Base-by-base conservation (phyloP, 2,113 vertebrate species). In the Vidua chalybeata region DNA sequence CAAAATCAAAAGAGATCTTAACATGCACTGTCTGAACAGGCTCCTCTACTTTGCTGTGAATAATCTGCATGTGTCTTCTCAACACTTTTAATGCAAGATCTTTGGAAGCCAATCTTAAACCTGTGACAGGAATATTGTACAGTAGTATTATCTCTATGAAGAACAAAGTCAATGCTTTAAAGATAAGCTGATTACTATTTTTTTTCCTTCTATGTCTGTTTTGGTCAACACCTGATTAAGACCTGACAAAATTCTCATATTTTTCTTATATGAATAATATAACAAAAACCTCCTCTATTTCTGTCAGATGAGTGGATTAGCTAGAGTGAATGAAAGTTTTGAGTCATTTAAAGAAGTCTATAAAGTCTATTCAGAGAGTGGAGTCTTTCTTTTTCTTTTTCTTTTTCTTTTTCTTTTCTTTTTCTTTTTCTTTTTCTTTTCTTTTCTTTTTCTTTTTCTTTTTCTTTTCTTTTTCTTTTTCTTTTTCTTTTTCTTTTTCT, bases 91-190 rank as follows among this genome's bases (percentile, higher is more conserved):
- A 63, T 61, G 17, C 48, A 48, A 1, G 1, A 13, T 17, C 39
- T 72, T 80, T 86, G 67, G 82, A 90, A 95, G 58, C 22, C n/a
- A 31, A 68, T 67, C n/a, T 86, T 67, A 78, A 88, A 87, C 52
- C 5, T 76, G 75, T 6, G 3, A 31, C 24, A 76, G 67, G 27
- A 91, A 83, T 66, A 90, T 16, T 55, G 61, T 64, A 71, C 24
- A 41, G 49, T 61, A 46, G 24, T 33, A 71, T 55, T 85, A 71
- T 63, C 59, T 86, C 52, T 67, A 12, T 7, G 39, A 79, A 94
- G 61, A 93, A 78, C 80, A 94, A 91, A 93, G 63, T 5, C 45
- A 43, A 5, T 64, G 45, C 24, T 90, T 87, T 94, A 86, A 92
- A 81, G 52, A 84, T 77, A 63, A 74, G 15, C 33, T 84, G 8